Evolutionary conservation across 2,113 vertebrate species (phyloP).

Genomic region (Blennius ocellaris): DNA sequence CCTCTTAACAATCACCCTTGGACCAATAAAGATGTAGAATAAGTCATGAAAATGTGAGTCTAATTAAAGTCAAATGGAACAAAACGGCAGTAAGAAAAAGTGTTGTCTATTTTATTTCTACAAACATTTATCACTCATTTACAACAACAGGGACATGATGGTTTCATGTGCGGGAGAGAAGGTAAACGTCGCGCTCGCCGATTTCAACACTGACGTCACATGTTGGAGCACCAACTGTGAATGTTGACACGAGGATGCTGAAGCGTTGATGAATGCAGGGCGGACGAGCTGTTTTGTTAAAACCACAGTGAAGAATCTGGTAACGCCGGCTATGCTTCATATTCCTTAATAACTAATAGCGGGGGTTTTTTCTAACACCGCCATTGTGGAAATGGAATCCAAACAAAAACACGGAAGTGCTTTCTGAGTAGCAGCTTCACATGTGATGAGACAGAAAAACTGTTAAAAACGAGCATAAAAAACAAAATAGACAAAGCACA

Average conservation of each 20-base stretch:
- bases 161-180: slow-evolving; percentile 15
- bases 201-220: slow-evolving; percentile 3
- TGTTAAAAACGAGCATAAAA: slow-evolving; percentile 71
- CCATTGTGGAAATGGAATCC: slow-evolving; percentile 13
- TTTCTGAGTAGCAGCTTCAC: slow-evolving; percentile 72
- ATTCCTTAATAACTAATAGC: slow-evolving; percentile 4
- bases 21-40: too few species aligned
- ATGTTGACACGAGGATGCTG: neutral
- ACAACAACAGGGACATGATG: slow-evolving; percentile 36
- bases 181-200: neutral
- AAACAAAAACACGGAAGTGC: slow-evolving; percentile 50
- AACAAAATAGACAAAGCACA: slow-evolving; percentile 44
- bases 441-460: slow-evolving; percentile 41
- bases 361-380: too few species aligned
- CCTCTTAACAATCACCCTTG: too few species aligned
- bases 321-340: slow-evolving; percentile 16
- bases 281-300: neutral
- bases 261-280: neutral
- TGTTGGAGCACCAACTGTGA: slow-evolving; percentile 6
- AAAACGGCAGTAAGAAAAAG: too few species aligned
- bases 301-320: slow-evolving; percentile 7
- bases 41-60: too few species aligned
- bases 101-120: slow-evolving; percentile 63
- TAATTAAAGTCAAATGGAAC: too few species aligned
- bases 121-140: slow-evolving; percentile 48